Base-by-base conservation (phyloP, 30 jellyfish, hydroid and myxozoan genomes). In the Chrysaora quinquecirrha region DNA sequence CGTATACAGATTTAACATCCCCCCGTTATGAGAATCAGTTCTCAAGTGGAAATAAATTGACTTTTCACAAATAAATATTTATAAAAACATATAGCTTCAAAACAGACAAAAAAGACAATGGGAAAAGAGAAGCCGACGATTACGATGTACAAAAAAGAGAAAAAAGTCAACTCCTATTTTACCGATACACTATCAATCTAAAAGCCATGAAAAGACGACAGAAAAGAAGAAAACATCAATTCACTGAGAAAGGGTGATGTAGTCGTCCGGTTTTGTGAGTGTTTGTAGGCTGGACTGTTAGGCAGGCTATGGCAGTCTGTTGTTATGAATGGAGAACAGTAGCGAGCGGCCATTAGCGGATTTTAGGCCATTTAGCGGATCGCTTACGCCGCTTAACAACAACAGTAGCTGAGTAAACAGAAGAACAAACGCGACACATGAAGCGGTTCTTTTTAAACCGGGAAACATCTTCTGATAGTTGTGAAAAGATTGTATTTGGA, bases 401-500 rank as follows among this genome's bases (percentile, higher is more conserved):
- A 38, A 38, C 54, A 38, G 14, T 82, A 28, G 80, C 92, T 82
- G 92, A 46, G 85, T 69, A 71, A 82, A 82, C 77, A 82, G 34
- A 19, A 52, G 68, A 12, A 68, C 79, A 82, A 69, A 82, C 30
- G 62, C 33, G 63, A 82, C 92, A 82, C 79, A 82, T 38, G 85
- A 68, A 68, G 92, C 92, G 85, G 92, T 75, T 18, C 77, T 82
- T 82, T 82, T 82, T 21, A 73, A 28, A 48, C 64, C 85, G 66
- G 80, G 28, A 82, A 82, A 70, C 28, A 46, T 82, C 92, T 67
- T 80, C 78, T 54, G 72, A 82, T 68, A 82, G 92, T 82, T 82
- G 92, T 82, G 92, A 82, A 82, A 34, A 24, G 85, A 68, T 82
- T 82, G 75, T 82, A 72, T 82, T 82, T 69, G 92, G 85, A 32